Percentiles rank a stretch among this genome's conserved stretches.
Evolutionary conservation across 2,797 vertebrate species (phyloP).

Genomic region (Gobionotothen gibberifrons): DNA sequence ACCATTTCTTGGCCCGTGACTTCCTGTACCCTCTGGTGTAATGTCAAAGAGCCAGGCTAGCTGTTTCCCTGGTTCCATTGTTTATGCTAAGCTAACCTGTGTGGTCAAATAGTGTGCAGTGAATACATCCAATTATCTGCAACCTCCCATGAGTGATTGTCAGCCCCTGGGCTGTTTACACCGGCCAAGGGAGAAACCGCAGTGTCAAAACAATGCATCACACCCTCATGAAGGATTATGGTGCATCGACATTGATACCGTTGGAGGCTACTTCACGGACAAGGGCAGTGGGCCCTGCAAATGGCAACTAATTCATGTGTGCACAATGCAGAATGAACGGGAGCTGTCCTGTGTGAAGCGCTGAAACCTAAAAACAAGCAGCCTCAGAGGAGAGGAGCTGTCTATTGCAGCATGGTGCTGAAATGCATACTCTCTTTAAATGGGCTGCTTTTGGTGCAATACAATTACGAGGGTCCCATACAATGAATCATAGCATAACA

Average conservation of each 20-base stretch:
- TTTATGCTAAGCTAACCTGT: not conserved
- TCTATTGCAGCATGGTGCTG: slow-evolving; percentile 52
- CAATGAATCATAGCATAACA: not conserved
- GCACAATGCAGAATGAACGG: slow-evolving; percentile 15
- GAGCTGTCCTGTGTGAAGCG: slow-evolving; percentile 50
- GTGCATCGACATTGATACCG: slow-evolving; percentile 6
- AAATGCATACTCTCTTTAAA: slow-evolving; percentile 16
- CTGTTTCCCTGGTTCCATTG: not conserved
- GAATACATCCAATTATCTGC: slow-evolving; percentile 27
- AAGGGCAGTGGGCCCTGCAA: not conserved
- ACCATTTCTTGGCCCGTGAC: not conserved
- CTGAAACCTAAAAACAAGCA: slow-evolving; percentile 44
- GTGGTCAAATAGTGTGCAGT: too few relatives aligned
- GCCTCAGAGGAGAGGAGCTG: slow-evolving; percentile 34
- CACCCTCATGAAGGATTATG: not conserved
- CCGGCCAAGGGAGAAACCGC: slow-evolving; percentile 14
- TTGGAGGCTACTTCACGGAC: slow-evolving; percentile 1
- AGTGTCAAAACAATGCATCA: slow-evolving; percentile 39
- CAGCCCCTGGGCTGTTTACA: not conserved
- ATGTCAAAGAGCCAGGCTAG: not conserved
- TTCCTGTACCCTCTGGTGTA: not conserved
- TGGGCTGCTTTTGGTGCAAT: slow-evolving; percentile 9
- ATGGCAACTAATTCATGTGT: slow-evolving; percentile 10
- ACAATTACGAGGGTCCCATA: not conserved
- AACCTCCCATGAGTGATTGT: slow-evolving; percentile 4